phyloP scores from a whole-genome alignment of 1,140 invertebrate genomes.

The Hirudo medicinalis region DNA sequence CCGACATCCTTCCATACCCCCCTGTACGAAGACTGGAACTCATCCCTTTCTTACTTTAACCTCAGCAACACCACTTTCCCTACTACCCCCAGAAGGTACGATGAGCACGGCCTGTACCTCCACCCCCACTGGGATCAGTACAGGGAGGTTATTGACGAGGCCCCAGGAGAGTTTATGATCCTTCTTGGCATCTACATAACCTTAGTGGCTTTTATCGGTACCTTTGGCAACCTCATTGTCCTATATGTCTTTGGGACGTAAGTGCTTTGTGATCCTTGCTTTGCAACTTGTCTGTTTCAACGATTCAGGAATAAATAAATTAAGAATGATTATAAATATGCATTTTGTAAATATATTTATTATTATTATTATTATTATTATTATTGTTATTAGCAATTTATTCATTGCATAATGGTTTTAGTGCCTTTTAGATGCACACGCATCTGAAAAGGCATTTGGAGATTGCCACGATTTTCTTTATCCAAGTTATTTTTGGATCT shows the following conservation, averaged over 20 bases:
- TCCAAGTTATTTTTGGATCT: no score
- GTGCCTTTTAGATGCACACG: no score
- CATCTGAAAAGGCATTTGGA: no score
- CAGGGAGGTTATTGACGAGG: conserved; percentile 5
- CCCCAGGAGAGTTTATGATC: conserved; percentile 11
- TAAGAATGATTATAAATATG: no score
- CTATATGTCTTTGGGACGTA: conserved; percentile 62
- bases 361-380: no score
- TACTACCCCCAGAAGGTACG: neutral
- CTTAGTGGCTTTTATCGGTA: conserved; percentile 14
- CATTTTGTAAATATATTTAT: no score
- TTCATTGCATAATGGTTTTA: no score
- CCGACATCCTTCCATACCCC: no score
- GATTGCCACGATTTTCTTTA: no score
- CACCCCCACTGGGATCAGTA: conserved; percentile 15
- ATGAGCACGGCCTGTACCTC: conserved; percentile 12
- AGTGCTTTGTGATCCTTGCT: conserved; percentile 19
- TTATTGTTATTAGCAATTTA: no score
- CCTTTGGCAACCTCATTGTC: conserved; percentile 57
- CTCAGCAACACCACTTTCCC: neutral
- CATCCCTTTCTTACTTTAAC: neutral
- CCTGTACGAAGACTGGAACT: neutral
- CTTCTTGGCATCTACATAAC: conserved; percentile 18
- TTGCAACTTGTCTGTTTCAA: neutral
- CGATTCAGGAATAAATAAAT: no score